Evolutionary conservation across 1,140 invertebrate species (phyloP), one percentile per base, ranked within the genome.

Genomic region (Carcinoscorpius rotundicauda): DNA sequence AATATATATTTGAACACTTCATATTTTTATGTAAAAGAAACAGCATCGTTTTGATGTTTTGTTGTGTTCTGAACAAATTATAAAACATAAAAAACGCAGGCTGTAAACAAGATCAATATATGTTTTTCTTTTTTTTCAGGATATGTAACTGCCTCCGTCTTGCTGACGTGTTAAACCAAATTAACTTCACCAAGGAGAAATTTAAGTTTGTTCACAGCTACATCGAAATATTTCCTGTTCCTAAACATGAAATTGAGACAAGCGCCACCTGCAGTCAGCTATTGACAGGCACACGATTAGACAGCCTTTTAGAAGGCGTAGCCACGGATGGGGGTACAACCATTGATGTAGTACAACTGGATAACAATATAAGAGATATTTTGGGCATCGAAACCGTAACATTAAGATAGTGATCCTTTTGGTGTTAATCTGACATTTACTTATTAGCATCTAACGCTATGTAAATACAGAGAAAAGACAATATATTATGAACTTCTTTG

Each of bases 321-420:
- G 51, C 49, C 4, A 51, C 10, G 3, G 56, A 59, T 48, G 4
- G 49, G 10, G n/a, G 6, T 58, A n/a, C 56, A 6, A 50, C 51
- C 11, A 49, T 57, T 6, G 61, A 62, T 29, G 29, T 66, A 4
- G 11, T 66, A 29, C 8, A n/a, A 50, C 50, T 63, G 10, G 61
- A 66, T 49, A 61, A 66, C 51, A 8, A 57, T 59, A 60, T 66
- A 5, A 51, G 61, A 49, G 52, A 63, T 11, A 53, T 66, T 6
- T 58, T 66, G 53, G 58, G 65, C 11, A 63, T 66, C 10, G 61
- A 66, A 52, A 63, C 65, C 29, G n/a, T 66, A 6, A 58, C 55
- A 11, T 52, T 64, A n/a, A 9, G 63, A 60, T 64, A 59, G 51
- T 60, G 5, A 57, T 29, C 56, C 10, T 10, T 4, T 11, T 10